Evolutionary conservation across 2,113 vertebrate species (phyloP).

Genomic region (Girardinichthys multiradiatus): DNA sequence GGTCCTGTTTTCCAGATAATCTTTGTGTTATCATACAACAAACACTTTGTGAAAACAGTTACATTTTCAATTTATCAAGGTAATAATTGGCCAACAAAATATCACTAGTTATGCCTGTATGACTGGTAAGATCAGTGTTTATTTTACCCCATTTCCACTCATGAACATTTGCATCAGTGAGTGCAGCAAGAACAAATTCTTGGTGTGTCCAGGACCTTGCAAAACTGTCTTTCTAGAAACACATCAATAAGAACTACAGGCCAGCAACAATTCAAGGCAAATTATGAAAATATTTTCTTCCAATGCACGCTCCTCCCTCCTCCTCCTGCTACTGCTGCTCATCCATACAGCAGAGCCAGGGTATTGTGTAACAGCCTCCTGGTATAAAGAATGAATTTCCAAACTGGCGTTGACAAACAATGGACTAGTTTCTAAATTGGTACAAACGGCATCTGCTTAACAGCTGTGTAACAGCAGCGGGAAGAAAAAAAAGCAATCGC

Average conservation of each 20-base stretch:
- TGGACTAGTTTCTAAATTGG: conserved; percentile 74
- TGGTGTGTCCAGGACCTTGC: conserved; percentile 55
- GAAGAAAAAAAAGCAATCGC: conserved; percentile 58
- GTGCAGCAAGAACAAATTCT: conserved; percentile 72
- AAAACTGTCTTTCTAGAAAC: conserved; percentile 16
- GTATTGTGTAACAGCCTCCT: conserved; percentile 43
- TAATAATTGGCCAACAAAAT: neutral
- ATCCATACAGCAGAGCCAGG: conserved; percentile 28
- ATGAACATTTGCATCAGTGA: conserved; percentile 71
- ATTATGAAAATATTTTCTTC: conserved; percentile 42
- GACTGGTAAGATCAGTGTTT: conserved; percentile 53
- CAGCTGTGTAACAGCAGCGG: conserved; percentile 73
- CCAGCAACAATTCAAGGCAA: conserved; percentile 33
- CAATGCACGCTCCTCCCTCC: neutral
- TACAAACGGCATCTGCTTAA: conserved; percentile 81
- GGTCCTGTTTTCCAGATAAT: neutral
- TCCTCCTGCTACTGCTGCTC: conserved; percentile 3
- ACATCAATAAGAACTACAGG: conserved; percentile 56
- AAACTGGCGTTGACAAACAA: conserved; percentile 81
- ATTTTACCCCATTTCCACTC: conserved; percentile 53
- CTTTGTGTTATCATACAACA: neutral
- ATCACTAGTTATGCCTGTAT: conserved; percentile 1
- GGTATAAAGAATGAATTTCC: conserved; percentile 76
- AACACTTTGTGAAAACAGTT: neutral
- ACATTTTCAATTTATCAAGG: too few species aligned